Base-by-base conservation (phyloP, 2,113 vertebrate genomes). In the Thalassoma bifasciatum region DNA sequence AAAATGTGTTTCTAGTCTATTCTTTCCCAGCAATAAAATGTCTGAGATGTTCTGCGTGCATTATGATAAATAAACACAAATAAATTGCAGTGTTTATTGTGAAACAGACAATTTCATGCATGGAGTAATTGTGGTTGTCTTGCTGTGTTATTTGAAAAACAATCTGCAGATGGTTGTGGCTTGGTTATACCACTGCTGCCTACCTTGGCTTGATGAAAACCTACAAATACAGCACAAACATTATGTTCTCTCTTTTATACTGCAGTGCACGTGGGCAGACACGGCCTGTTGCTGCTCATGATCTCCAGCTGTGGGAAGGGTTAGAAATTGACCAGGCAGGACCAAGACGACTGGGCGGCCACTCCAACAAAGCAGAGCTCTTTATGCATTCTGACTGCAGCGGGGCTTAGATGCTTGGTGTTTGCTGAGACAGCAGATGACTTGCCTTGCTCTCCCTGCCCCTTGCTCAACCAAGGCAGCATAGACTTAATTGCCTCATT, bases 401-500 rank as follows among this genome's bases (percentile, higher is more conserved):
- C 47, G 11, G 24, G 36, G 67, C 50, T 77, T 40, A 85, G 79
- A 86, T 62, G 60, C 79, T 81, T 65, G 81, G 70, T 86, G 86
- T 94, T 92, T 91, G 91, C 91, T 93, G 91, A 93, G 88, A 74
- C 91, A 89, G 91, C 92, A 93, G 82, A 89, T 84, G 85, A 91
- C 76, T 89, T 60, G 77, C 70, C 77, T 81, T 70, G 75, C 88
- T 88, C 86, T 79, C 73, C 51, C 53, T 50, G 83, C 84, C 86
- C 75, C 72, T 82, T 69, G 78, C 78, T 82, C 85, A 82, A 80
- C 80, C 83, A 79, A 75, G 66, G 81, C 87, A 92, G 88, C 87
- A 89, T 69, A 84, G 78, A 87, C 85, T 93, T 93, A 93, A 94
- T 93, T 92, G 91, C 89, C 90, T 94, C 91, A 91, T 94, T 94